Conservation (phyloP, 2,797 vertebrate genomes). For the Malacoctenus gilli region DNA sequence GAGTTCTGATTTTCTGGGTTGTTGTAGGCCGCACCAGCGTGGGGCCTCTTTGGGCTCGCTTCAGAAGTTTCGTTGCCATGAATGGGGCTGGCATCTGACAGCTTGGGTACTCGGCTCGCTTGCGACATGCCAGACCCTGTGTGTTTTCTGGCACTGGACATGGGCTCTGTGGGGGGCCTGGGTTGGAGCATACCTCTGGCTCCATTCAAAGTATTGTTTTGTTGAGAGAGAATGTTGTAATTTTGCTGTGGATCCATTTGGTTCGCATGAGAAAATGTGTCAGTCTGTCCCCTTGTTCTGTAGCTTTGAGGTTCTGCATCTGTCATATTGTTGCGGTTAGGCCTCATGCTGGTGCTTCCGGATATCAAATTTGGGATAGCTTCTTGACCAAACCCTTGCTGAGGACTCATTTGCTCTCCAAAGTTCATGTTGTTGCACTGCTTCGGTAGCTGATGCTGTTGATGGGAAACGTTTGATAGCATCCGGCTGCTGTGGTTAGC, state of each 20-base stretch:
- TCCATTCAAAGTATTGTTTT: constrained; percentile 66
- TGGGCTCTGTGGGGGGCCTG: constrained; percentile 87
- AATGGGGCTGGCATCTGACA: constrained; percentile 65
- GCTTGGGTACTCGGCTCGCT: constrained; percentile 81
- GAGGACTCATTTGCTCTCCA: constrained; percentile 77
- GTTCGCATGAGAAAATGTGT: constrained; percentile 76
- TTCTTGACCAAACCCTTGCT: constrained; percentile 82
- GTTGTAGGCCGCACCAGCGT: constrained; percentile 63
- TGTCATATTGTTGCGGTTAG: constrained; percentile 73
- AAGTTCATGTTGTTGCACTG: constrained; percentile 74
- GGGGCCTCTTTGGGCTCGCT: constrained; percentile 83
- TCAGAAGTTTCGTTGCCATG: constrained; percentile 79
- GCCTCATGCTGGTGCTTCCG: constrained; percentile 74
- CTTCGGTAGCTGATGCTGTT: constrained; percentile 80
- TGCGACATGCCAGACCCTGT: constrained; percentile 75
- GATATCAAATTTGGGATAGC: constrained; percentile 71
- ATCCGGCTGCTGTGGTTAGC: constrained; percentile 71
- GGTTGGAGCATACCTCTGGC: constrained; percentile 83
- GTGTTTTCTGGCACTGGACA: constrained; percentile 77
- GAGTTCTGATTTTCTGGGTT: constrained; percentile 64
- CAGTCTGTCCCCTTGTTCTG: constrained; percentile 76
- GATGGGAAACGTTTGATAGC: constrained; percentile 75
- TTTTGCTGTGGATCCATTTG: constrained; percentile 80
- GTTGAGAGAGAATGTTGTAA: constrained; percentile 78
- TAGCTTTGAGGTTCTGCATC: constrained; percentile 80